Evolutionary conservation across 2,113 vertebrate species (phyloP), one percentile per base, ranked within the genome.

Genomic region (Charina bottae): DNA sequence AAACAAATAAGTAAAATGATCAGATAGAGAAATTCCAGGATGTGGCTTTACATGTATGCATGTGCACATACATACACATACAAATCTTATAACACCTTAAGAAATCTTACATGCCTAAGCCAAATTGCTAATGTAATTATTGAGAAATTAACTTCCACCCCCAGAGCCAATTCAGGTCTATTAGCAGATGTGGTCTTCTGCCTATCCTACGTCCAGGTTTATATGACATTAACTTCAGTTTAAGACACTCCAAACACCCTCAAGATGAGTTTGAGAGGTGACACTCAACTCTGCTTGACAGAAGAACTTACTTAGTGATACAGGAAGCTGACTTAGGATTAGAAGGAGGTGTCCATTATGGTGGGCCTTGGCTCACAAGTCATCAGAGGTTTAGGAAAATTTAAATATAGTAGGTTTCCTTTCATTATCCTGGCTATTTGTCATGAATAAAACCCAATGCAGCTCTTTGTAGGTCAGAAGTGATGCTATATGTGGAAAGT

Each of bases 401-500:
- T 54, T 12, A 6, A n/a, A 49, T 19, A 37, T 37, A 60, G 37
- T 37, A 60, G 37, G 26, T 12, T 11, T 54, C 68, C 85, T 10
- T 93, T 78, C 60, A 58, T 5, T 78, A 46, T 37, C 92, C 21
- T 19, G 28, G 21, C 54, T 56, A 88, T 49, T 83, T 83, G 90
- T 49, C 85, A n/a, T 49, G 85, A 88, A 64, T 59, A 59, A 54
- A 78, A 83, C 83, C 37, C 56, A 68, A 83, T 33, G 54, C 17
- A 56, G 86, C 28, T 60, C 17, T 83, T 92, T 60, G 68, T 60
- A 59, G 64, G 54, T 88, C 54, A 88, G 59, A 92, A 49, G 55
- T 83, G 68, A 88, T 60, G 28, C 24, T 89, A 85, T 90, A 95
- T 93, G 59, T 11, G 7, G 91, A 87, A 87, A 91, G 56, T 24